Conservation (phyloP, 2,797 vertebrate species). For the Diplodus puntazzo region DNA sequence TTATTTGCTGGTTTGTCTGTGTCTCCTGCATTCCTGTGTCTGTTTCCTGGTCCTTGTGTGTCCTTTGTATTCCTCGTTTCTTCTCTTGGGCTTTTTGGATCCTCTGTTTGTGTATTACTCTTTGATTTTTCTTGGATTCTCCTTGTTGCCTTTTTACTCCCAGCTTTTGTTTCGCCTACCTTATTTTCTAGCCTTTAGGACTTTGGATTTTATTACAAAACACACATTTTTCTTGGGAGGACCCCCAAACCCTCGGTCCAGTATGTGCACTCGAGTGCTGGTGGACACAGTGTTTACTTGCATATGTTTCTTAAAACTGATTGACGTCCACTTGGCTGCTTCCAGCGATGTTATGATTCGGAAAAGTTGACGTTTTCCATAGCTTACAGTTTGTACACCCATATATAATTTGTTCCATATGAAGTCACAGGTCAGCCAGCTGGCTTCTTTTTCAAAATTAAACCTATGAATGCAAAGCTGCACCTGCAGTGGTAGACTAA, state of each 20-base stretch:
- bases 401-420: conserved; percentile 28
- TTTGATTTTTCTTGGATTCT: too few species aligned
- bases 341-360: conserved; percentile 21
- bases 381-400: conserved; percentile 11
- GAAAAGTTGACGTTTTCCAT: conserved; percentile 11
- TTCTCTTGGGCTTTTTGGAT: too few species aligned
- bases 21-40: too few species aligned
- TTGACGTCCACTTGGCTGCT: conserved; percentile 1
- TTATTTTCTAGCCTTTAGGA: too few species aligned
- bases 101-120: too few species aligned
- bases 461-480: conserved; percentile 1
- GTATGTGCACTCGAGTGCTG: background rate
- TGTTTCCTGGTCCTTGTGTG: too few species aligned
- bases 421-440: conserved; percentile 10
- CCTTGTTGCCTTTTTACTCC: too few species aligned
- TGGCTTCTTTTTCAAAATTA: background rate
- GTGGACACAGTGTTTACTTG: background rate
- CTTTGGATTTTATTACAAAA: too few species aligned
- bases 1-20: too few species aligned
- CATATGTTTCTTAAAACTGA: conserved; percentile 14
- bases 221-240: background rate
- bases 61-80: too few species aligned
- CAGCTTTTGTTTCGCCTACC: too few species aligned
- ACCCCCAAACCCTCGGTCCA: too few species aligned
- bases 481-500: conserved; percentile 2